Evolutionary conservation across 2,797 vertebrate species (phyloP).

Genomic region (Nyctalus aviator): DNA sequence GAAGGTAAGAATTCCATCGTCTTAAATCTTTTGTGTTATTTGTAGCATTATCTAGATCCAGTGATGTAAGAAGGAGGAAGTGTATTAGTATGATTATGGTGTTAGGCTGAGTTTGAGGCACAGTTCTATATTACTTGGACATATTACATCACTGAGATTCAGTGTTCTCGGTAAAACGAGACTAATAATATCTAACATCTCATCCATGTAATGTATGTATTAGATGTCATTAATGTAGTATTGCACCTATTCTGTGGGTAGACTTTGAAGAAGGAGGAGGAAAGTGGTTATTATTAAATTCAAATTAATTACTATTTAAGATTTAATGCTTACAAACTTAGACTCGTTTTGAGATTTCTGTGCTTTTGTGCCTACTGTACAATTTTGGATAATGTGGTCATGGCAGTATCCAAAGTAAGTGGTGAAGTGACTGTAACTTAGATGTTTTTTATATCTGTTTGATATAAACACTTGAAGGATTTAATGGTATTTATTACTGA

Average conservation of each 20-base stretch:
- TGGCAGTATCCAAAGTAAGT: not conserved
- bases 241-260: not conserved
- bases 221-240: not conserved
- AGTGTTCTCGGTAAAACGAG: not conserved
- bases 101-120: not conserved
- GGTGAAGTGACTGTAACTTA: not conserved
- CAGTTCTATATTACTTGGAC: not conserved
- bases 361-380: not conserved
- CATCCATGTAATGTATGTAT: not conserved
- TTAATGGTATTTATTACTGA: slow-evolving; percentile 20
- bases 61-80: not conserved
- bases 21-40: not conserved
- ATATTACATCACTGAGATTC: not conserved
- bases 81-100: not conserved
- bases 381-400: not conserved
- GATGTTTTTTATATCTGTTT: not conserved
- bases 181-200: not conserved
- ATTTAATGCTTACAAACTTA: not conserved
- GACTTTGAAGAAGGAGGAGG: not conserved
- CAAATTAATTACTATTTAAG: not conserved
- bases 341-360: not conserved
- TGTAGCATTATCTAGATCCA: not conserved
- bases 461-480: not conserved
- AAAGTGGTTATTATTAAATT: not conserved
- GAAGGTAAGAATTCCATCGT: slow-evolving; percentile 89